phyloP scores from a whole-genome alignment of 2,113 vertebrate species.

The Theristicus caerulescens region DNA sequence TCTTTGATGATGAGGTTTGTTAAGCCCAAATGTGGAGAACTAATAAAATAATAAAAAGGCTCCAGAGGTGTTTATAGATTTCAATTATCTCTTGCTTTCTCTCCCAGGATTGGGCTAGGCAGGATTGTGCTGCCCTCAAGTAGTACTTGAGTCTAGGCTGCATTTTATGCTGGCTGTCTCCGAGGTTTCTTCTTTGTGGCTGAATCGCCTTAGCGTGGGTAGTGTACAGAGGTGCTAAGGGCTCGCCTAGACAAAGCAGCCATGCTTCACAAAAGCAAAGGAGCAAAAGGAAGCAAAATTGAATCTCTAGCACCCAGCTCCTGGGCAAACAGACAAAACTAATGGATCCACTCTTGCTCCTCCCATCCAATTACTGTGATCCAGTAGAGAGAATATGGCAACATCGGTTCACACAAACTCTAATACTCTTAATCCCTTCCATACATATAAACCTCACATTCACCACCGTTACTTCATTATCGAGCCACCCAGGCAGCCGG shows the following conservation, averaged over 20 bases:
- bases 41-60: slow-evolving; percentile 82
- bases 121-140: slow-evolving; percentile 82
- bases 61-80: slow-evolving; percentile 87
- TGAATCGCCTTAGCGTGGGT: slow-evolving; percentile 82
- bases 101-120: slow-evolving; percentile 81
- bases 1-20: slow-evolving; percentile 86
- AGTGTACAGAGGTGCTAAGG: slow-evolving; percentile 83
- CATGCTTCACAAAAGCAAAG: slow-evolving; percentile 82
- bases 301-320: slow-evolving; percentile 87
- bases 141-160: slow-evolving; percentile 81
- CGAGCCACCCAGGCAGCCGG: slow-evolving; percentile 89
- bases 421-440: slow-evolving; percentile 91
- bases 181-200: slow-evolving; percentile 78
- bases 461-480: slow-evolving; percentile 82
- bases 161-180: slow-evolving; percentile 70
- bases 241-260: slow-evolving; percentile 81
- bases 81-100: slow-evolving; percentile 83
- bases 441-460: slow-evolving; percentile 87
- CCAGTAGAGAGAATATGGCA: slow-evolving; percentile 84
- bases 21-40: slow-evolving; percentile 79
- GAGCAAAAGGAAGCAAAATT: slow-evolving; percentile 87
- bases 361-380: slow-evolving; percentile 93
- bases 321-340: slow-evolving; percentile 91
- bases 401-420: slow-evolving; percentile 86
- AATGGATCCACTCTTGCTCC: slow-evolving; percentile 90